phyloP scores from a whole-genome alignment of 2,113 vertebrate genomes.

The Tragelaphus strepsiceros region DNA sequence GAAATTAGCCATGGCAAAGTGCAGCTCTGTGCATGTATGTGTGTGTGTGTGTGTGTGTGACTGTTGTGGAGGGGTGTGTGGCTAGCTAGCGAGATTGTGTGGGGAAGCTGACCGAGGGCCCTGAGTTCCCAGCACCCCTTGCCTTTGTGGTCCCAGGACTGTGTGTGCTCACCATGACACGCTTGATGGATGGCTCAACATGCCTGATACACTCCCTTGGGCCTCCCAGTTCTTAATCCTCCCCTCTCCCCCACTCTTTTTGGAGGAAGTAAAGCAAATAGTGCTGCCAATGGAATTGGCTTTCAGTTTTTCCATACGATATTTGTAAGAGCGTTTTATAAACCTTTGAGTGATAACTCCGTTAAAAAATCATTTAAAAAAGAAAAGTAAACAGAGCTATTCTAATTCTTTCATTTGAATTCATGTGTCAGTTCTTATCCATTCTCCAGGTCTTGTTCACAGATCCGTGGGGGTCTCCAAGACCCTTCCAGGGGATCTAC shows the following conservation, averaged over 20 bases:
- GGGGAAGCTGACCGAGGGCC: background rate
- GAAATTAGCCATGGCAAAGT: background rate
- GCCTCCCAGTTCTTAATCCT: background rate
- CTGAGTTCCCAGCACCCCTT: conserved; percentile 37
- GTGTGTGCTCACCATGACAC: conserved; percentile 16
- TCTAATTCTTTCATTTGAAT: background rate
- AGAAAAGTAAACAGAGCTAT: background rate
- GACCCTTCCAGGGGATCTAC: background rate
- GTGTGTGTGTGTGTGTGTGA: background rate
- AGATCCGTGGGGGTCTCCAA: background rate
- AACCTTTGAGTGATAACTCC: conserved; percentile 7
- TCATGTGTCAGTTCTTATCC: background rate
- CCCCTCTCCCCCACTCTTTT: background rate
- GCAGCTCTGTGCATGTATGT: background rate
- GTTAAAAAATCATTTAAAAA: conserved; percentile 25
- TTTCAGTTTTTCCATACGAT: conserved; percentile 44
- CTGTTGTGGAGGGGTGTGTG: background rate
- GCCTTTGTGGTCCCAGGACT: conserved; percentile 28
- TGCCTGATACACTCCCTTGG: conserved; percentile 48
- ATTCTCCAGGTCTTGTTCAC: background rate
- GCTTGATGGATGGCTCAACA: conserved; percentile 38
- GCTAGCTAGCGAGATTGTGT: background rate
- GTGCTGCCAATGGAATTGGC: conserved; percentile 42
- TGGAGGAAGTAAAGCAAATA: conserved; percentile 54
- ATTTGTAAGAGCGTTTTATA: conserved; percentile 50